Evolutionary conservation across 2,113 vertebrate genomes (phyloP).

Genomic region (Apteryx owenii): DNA sequence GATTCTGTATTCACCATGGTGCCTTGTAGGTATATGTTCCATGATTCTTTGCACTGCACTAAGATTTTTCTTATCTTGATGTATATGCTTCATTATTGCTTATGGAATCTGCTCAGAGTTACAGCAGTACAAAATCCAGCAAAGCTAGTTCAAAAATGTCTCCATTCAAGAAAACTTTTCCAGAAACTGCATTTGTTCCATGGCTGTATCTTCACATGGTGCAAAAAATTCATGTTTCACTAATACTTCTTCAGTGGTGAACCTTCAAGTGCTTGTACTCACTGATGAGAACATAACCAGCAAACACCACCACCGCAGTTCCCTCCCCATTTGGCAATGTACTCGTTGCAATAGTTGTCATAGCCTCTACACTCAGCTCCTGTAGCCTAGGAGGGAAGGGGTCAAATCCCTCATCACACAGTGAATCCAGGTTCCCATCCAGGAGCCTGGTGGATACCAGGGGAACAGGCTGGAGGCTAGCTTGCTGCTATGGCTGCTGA

Average conservation of each 20-base stretch:
- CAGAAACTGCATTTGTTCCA: background rate
- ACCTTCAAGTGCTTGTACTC: background rate
- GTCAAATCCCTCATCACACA: background rate
- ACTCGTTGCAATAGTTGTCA: background rate
- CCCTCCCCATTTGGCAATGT: fast-evolving
- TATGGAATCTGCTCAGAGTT: background rate
- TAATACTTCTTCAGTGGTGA: background rate
- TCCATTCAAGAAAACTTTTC: background rate
- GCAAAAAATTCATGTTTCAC: background rate
- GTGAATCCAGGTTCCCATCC: background rate
- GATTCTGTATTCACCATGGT: background rate
- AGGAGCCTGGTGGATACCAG: background rate
- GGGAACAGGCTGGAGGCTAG: background rate
- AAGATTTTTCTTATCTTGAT: background rate
- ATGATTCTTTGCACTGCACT: background rate
- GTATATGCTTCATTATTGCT: background rate
- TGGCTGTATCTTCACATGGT: background rate
- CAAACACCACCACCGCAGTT: background rate
- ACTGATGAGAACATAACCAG: background rate
- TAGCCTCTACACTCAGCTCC: background rate
- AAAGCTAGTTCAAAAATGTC: background rate
- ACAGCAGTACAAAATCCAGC: background rate
- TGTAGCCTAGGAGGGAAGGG: background rate
- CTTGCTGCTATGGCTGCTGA: background rate
- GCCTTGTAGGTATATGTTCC: background rate